Percentiles rank a stretch among this genome's conserved stretches.
Evolutionary conservation across 1,140 invertebrate species (phyloP).

Genomic region (Heterodera schachtii): DNA sequence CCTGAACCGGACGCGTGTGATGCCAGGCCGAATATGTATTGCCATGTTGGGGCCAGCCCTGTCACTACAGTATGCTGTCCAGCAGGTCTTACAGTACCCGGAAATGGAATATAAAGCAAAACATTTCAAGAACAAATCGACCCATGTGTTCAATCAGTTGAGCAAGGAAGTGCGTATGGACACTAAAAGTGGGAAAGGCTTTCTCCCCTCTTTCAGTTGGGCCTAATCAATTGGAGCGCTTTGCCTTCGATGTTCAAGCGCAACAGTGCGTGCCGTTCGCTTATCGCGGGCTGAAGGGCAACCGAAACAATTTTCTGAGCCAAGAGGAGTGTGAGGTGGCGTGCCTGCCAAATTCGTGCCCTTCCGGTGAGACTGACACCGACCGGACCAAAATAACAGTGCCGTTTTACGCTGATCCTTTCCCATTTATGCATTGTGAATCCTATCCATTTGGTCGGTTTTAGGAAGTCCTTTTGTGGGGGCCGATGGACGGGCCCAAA

Average conservation of each 20-base stretch:
- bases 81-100: constrained; percentile 37
- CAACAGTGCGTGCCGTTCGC: constrained; percentile 48
- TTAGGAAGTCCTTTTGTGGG: constrained; percentile 59
- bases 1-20: constrained; percentile 51
- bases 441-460: too few relatives aligned
- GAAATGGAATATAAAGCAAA: background rate
- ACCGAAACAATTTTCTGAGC: constrained; percentile 54
- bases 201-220: constrained; percentile 25
- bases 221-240: constrained; percentile 35
- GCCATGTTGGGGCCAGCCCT: constrained; percentile 57
- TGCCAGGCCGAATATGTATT: constrained; percentile 46
- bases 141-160: constrained; percentile 23
- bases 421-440: too few relatives aligned
- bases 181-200: background rate
- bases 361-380: constrained; percentile 47
- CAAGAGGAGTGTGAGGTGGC: constrained; percentile 52
- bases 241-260: constrained; percentile 44
- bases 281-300: constrained; percentile 53
- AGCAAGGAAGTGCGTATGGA: constrained; percentile 16
- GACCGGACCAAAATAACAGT: too few relatives aligned
- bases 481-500: constrained; percentile 57
- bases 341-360: constrained; percentile 62
- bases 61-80: constrained; percentile 63
- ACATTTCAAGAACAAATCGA: constrained; percentile 18
- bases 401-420: too few relatives aligned